Evolutionary conservation across 2,888 invertebrate species (phyloP), one percentile per base, ranked within the genome.

Genomic region (Thecocarcelia acutangulata): DNA sequence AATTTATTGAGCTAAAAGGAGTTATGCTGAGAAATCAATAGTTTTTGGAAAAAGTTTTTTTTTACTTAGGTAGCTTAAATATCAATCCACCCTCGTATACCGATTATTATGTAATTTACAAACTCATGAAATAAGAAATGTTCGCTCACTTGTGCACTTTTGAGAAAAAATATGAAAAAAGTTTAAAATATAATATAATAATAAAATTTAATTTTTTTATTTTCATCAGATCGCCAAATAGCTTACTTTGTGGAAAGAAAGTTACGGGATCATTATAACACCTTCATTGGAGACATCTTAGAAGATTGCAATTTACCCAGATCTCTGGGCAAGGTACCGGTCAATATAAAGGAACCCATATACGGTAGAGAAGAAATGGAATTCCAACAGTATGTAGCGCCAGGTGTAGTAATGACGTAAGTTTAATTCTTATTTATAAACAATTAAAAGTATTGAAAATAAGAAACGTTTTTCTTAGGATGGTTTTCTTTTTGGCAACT

Each of bases 401-500:
- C 97, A 0, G 96, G 96, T 5, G 94, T 96, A 63, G 93, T 97
- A 84, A 92, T 97, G 85, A 94, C 95, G 96, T 96, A 90, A 94
- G 93, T 37, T 2, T 58, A 9, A 15, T 6, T 1, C 68, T 15
- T 24, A 15, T 28, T 37, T 15, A 13, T 63, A 12, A 19, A n/a
- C 15, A 33, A 0, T n/a, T 24, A 56, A 56, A 50, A 19, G 17
- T 33, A 40, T 24, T 13, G 2, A n/a, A 24, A n/a, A 13, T 37
- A 5, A 12, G 15, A 4, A 37, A 28, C 19, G 21, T 72, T 13
- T 48, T 28, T 90, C 17, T 56, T 63, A 97, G 97, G 28, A 94
- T 97, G 86, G 93, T 96, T 44, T 97, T 96, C 92, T 96, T 97
- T 91, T 91, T 97, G 91, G 94, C 97, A 0, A 94, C 96, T 0